phyloP scores from a whole-genome alignment of 2,888 invertebrate genomes.

The Tetranychus truncatus region DNA sequence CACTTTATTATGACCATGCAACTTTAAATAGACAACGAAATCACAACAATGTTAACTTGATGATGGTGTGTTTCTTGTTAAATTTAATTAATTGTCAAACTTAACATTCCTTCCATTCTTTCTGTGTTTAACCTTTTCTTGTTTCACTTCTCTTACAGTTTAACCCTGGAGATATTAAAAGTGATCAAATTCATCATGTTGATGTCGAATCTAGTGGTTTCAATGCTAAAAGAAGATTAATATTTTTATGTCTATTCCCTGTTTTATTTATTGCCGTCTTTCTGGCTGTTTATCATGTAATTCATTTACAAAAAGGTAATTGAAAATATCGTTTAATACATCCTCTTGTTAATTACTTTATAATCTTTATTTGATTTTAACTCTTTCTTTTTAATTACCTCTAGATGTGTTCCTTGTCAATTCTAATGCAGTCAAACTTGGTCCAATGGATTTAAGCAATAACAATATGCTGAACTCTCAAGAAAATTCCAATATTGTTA shows the following conservation, averaged over 20 bases:
- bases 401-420: not conserved
- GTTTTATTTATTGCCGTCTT: slow-evolving; percentile 1
- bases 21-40: not conserved
- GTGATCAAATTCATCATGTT: not conserved
- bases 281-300: slow-evolving; percentile 5
- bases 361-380: not conserved
- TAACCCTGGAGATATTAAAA: not conserved
- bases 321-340: no score
- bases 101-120: no score
- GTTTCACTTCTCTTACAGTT: not conserved
- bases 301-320: slow-evolving; percentile 8
- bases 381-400: not conserved
- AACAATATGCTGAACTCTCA: not conserved
- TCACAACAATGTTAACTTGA: not conserved
- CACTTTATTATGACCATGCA: not conserved
- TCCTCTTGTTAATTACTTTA: not conserved
- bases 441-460: slow-evolving; percentile 4
- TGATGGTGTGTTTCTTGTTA: not conserved
- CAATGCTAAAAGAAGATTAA: not conserved
- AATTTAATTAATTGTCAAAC: not conserved
- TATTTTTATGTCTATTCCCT: slow-evolving; percentile 5
- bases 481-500: not conserved
- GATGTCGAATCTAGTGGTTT: slow-evolving; percentile 4
- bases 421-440: not conserved
- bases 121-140: not conserved